phyloP scores from a whole-genome alignment of 2,888 invertebrate species.

The Philereme transversata region DNA sequence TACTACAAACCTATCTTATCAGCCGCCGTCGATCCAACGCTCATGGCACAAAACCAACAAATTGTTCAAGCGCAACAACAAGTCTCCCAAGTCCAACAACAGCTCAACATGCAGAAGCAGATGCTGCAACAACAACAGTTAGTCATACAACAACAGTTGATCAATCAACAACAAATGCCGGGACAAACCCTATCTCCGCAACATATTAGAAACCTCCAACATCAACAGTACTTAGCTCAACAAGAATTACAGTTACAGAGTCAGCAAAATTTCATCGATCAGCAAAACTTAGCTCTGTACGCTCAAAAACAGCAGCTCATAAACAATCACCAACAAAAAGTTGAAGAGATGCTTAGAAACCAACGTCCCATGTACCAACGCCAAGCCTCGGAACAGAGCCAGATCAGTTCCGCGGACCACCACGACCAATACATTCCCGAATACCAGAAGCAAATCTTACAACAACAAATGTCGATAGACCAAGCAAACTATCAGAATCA shows the following conservation, averaged over 20 bases:
- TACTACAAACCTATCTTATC: conserved; percentile 62
- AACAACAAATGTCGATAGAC: conserved; percentile 73
- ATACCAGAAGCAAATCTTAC: conserved; percentile 61
- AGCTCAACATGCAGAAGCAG: conserved; percentile 78
- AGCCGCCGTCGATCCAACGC: conserved; percentile 62
- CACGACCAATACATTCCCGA: conserved; percentile 67
- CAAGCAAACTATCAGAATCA: conserved; percentile 62
- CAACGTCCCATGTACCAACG: conserved; percentile 74
- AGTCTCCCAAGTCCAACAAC: conserved; percentile 73
- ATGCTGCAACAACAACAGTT: conserved; percentile 76
- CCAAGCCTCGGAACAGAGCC: conserved; percentile 77
- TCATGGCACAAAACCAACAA: conserved; percentile 73
- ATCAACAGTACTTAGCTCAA: conserved; percentile 80
- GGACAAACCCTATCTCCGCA: conserved; percentile 79
- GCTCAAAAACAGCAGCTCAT: conserved; percentile 80
- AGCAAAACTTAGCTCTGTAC: conserved; percentile 78
- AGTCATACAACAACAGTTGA: conserved; percentile 78
- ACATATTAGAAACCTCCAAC: conserved; percentile 70
- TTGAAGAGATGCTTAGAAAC: conserved; percentile 67
- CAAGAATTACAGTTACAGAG: conserved; percentile 80
- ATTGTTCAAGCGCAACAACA: conserved; percentile 78
- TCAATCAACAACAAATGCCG: conserved; percentile 71
- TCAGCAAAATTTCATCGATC: conserved; percentile 83
- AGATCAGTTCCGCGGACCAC: conserved; percentile 65
- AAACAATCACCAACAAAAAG: conserved; percentile 81